Evolutionary conservation across 2,888 invertebrate genomes (phyloP).

Genomic region (Copidosoma aretas): DNA sequence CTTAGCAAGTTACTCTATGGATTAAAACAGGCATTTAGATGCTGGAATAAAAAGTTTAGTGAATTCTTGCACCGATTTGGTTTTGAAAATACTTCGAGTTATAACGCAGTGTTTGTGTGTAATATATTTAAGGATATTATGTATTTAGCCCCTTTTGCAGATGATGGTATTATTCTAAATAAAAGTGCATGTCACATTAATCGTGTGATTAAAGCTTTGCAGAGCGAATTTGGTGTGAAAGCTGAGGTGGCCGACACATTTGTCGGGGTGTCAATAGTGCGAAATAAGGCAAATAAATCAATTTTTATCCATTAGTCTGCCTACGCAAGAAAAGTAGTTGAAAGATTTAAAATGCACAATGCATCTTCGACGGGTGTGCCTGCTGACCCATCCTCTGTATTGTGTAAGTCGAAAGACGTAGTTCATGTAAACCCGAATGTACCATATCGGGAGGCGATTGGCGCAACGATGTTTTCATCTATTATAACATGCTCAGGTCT

Average conservation of each 20-base stretch:
- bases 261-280: background rate
- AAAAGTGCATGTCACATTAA: no score
- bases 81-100: no score
- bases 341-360: background rate
- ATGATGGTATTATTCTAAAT: no score
- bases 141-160: no score
- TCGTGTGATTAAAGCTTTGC: no score
- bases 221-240: no score
- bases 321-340: background rate
- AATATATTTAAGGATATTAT: no score
- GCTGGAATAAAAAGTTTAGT: constrained; percentile 7
- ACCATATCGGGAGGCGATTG: background rate
- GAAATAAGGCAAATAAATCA: background rate
- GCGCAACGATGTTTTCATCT: background rate
- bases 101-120: no score
- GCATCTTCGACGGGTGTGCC: background rate
- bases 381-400: background rate
- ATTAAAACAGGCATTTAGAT: constrained; percentile 4
- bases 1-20: constrained; percentile 2
- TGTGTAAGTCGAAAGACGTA: background rate
- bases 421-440: background rate
- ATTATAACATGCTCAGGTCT: background rate
- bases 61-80: no score
- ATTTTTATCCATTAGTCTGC: background rate
- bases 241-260: no score